Conservation (phyloP, 2,888 invertebrate genomes). For the Oconnorella tubifera region DNA sequence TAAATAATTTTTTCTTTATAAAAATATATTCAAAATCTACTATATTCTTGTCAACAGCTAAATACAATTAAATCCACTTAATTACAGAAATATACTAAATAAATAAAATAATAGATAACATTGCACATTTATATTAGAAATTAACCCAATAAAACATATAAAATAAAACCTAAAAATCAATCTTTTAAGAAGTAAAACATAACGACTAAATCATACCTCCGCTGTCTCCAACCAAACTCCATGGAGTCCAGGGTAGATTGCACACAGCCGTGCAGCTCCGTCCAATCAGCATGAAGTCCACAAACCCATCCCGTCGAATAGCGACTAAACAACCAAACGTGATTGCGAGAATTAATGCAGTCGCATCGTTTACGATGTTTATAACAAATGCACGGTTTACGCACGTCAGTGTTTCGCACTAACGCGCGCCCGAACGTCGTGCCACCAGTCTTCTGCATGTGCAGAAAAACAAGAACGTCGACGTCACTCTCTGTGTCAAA, state of each 20-base stretch:
- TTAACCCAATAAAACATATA: not conserved
- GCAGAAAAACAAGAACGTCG: conserved; percentile 96
- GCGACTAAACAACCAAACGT: conserved; percentile 80
- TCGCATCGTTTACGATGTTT: conserved; percentile 74
- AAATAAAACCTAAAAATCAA: not conserved
- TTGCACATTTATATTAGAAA: too few species aligned
- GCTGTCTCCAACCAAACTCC: conserved; percentile 75
- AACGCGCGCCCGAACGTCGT: conserved; percentile 93
- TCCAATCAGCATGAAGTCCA: conserved; percentile 97
- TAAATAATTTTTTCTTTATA: too few species aligned
- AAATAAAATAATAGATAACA: too few species aligned
- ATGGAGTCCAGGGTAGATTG: conserved; percentile 85
- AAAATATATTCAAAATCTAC: too few species aligned
- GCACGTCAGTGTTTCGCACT: conserved; percentile 84
- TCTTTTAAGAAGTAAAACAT: not conserved
- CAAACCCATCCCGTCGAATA: conserved; percentile 63
- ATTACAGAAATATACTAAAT: too few species aligned
- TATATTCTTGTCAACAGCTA: too few species aligned
- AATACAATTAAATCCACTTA: too few species aligned
- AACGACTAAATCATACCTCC: conserved; percentile 58
- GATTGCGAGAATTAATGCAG: conserved; percentile 37
- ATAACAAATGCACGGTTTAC: conserved; percentile 81
- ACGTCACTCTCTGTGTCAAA: conserved; percentile 61
- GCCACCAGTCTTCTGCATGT: conserved; percentile 99
- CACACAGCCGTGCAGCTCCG: conserved; percentile 67